A percentile compares a stretch with the other conserved stretches of the same genome.
These are phyloP conservation scores for Pandemis corylana DNA, from an alignment of 2,888 invertebrate genomes.

Conservation along the genomic window DNA sequence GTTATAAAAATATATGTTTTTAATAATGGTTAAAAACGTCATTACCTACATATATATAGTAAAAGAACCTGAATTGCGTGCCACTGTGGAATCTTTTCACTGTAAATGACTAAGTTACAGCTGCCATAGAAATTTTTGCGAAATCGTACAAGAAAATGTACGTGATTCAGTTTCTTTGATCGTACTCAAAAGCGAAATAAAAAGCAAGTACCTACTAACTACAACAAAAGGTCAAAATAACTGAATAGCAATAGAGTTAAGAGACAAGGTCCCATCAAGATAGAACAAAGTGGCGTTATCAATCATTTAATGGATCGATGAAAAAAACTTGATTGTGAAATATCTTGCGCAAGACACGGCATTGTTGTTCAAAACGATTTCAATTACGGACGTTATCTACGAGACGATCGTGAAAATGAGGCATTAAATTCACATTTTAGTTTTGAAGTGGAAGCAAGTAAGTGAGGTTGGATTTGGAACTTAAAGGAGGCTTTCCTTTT, in stretches of 20 bases:
- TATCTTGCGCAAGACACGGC: slow-evolving; percentile 29
- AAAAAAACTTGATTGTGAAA: slow-evolving; percentile 24
- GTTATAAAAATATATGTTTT: too few relatives aligned
- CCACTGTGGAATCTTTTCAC: too few relatives aligned
- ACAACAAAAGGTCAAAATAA: slow-evolving; percentile 27
- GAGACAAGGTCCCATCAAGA: slow-evolving; percentile 32
- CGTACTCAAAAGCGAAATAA: neutral
- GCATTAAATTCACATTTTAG: slow-evolving; percentile 10
- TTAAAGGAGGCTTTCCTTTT: too few relatives aligned
- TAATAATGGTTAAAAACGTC: too few relatives aligned
- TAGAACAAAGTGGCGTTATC: slow-evolving; percentile 37
- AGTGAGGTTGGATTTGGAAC: neutral
- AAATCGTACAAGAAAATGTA: too few relatives aligned
- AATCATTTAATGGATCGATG: slow-evolving; percentile 38
- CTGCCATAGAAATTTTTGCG: too few relatives aligned
- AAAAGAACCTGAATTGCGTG: too few relatives aligned
- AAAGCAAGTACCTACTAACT: neutral
- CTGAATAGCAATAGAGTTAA: slow-evolving; percentile 26
- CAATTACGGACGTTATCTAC: slow-evolving; percentile 22
- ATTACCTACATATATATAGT: too few relatives aligned
- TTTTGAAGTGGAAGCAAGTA: neutral
- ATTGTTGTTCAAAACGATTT: slow-evolving; percentile 33
- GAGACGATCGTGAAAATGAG: slow-evolving; percentile 23
- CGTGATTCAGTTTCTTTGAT: too few relatives aligned
- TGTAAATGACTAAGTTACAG: too few relatives aligned